phyloP scores from a whole-genome alignment of 1,140 invertebrate genomes.

The Diorhabda sublineata region DNA sequence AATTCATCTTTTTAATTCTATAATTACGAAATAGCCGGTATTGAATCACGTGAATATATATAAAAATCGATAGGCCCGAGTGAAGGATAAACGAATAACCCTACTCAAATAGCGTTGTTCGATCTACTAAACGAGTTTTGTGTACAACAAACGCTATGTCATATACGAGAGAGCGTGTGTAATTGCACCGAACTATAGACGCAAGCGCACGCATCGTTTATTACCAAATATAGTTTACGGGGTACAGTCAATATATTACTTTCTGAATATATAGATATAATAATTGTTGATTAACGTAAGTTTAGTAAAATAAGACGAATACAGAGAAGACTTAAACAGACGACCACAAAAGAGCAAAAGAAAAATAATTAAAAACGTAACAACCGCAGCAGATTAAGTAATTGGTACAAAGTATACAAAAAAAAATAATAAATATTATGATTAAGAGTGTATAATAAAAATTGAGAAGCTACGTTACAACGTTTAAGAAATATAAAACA shows the following conservation, averaged over 20 bases:
- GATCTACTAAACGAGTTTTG: background rate
- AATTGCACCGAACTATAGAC: slow-evolving; percentile 1
- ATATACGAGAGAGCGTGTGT: background rate
- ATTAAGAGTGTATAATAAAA: too few relatives aligned
- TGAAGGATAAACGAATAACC: background rate
- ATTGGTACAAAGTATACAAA: too few relatives aligned
- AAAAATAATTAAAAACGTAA: too few relatives aligned
- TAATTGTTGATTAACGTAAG: too few relatives aligned
- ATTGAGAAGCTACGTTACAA: background rate
- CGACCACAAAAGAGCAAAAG: too few relatives aligned
- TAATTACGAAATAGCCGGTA: background rate
- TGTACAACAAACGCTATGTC: background rate
- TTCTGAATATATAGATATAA: too few relatives aligned
- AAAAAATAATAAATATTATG: too few relatives aligned
- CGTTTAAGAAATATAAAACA: background rate
- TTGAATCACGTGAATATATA: background rate
- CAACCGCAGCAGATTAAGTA: too few relatives aligned
- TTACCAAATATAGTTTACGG: background rate
- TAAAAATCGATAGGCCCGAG: background rate
- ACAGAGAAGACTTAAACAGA: too few relatives aligned
- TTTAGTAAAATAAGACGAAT: too few relatives aligned
- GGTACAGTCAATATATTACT: too few relatives aligned
- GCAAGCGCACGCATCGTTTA: background rate
- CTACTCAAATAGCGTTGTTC: background rate
- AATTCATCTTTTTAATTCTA: background rate